A percentile compares a stretch with the other conserved stretches of the same genome.
Conservation (phyloP, 1,140 invertebrate species). For the Penaeus indicus region DNA sequence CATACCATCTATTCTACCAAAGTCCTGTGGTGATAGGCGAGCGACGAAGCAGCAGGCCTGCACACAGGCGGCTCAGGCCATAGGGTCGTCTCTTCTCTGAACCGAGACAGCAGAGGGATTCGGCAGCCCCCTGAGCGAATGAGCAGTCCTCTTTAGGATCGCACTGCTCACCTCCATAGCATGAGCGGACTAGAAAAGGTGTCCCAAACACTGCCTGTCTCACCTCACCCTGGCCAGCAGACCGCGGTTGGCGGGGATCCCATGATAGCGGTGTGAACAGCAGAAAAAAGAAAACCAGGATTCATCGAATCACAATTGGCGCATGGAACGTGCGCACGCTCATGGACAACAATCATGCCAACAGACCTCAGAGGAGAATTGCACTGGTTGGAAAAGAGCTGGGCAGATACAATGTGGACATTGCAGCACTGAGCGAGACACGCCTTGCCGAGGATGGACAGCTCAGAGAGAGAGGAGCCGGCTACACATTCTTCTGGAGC, state of each 20-base stretch:
- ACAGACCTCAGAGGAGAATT: background rate
- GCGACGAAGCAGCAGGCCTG: too few species aligned
- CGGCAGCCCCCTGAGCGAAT: too few species aligned
- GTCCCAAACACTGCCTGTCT: background rate
- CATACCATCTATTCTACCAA: too few species aligned
- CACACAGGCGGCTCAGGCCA: too few species aligned
- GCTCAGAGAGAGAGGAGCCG: background rate
- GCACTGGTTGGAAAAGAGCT: background rate
- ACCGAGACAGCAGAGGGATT: too few species aligned
- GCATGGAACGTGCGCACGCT: background rate
- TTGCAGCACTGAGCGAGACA: background rate
- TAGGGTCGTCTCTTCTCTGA: too few species aligned
- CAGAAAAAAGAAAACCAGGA: background rate
- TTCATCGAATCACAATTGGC: background rate
- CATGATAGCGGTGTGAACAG: background rate
- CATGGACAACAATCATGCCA: background rate
- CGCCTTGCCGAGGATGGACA: background rate
- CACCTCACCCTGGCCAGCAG: background rate
- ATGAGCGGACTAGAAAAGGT: background rate
- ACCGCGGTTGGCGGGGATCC: background rate
- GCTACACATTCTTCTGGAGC: too few species aligned
- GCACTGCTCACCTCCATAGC: too few species aligned
- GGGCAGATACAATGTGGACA: background rate
- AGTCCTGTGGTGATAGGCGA: too few species aligned
- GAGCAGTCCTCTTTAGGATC: too few species aligned